A percentile compares a stretch with the other conserved stretches of the same genome.
Conservation (phyloP, 1,140 invertebrate genomes). For the Riptortus pedestris region DNA sequence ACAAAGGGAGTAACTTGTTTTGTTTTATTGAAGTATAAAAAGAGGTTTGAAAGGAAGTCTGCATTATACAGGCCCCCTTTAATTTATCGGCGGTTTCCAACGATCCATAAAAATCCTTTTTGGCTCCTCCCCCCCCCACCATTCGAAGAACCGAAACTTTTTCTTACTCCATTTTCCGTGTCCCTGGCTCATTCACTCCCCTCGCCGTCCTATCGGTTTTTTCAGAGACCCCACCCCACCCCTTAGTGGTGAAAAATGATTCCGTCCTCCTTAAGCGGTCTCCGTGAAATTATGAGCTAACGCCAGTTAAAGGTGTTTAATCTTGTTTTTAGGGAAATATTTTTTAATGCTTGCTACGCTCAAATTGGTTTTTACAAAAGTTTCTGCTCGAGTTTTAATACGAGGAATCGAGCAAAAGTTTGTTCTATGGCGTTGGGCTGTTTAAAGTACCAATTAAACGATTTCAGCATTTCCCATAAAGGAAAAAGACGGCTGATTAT, state of each 20-base stretch:
- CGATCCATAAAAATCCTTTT: conserved; percentile 19
- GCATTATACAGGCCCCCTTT: conserved; percentile 3
- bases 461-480: no score
- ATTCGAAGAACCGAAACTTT: conserved; percentile 12
- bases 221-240: background rate
- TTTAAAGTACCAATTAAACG: no score
- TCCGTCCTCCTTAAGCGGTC: background rate
- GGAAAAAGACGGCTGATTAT: no score
- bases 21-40: background rate
- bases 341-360: no score
- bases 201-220: background rate
- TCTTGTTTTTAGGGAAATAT: conserved; percentile 14
- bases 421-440: no score
- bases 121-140: conserved; percentile 1
- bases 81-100: conserved; percentile 20
- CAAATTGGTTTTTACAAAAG: no score
- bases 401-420: no score
- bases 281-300: conserved; percentile 10
- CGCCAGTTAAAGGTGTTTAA: background rate
- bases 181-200: conserved; percentile 15
- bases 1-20: no score
- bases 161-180: conserved; percentile 19
- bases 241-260: conserved; percentile 4
- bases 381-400: no score
- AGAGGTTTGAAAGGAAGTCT: background rate